A percentile compares a stretch with the other conserved stretches of the same genome.
phyloP scores from a whole-genome alignment of 1,140 invertebrate genomes.

The Cyphomyrmex costatus region DNA sequence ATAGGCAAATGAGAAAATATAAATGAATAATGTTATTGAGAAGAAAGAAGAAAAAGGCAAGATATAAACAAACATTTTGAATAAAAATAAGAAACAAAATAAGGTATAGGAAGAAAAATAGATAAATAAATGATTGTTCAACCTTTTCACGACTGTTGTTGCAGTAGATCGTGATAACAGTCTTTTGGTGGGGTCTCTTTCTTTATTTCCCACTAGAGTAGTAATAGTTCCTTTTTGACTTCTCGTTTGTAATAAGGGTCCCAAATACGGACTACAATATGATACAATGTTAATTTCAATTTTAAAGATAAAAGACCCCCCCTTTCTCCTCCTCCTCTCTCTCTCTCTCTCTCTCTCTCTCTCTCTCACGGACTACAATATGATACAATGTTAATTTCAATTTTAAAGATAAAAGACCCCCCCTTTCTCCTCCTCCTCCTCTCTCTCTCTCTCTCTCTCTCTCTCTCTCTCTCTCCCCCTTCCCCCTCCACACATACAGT shows the following conservation, averaged over 20 bases:
- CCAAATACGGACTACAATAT: constrained; percentile 83
- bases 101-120: neutral
- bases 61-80: constrained; percentile 29
- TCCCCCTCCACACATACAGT: no score
- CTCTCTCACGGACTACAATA: constrained; percentile 79
- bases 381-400: constrained; percentile 27
- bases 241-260: constrained; percentile 82
- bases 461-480: no score
- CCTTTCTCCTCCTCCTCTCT: no score
- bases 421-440: no score
- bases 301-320: neutral
- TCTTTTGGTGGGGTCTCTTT: constrained; percentile 81
- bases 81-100: constrained; percentile 13
- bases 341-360: no score
- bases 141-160: constrained; percentile 84
- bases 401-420: neutral
- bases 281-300: constrained; percentile 28
- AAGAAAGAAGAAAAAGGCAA: constrained; percentile 23
- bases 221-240: constrained; percentile 75
- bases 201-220: constrained; percentile 79
- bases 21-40: constrained; percentile 20
- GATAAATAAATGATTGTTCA: constrained; percentile 44
- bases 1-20: neutral
- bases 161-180: constrained; percentile 80
- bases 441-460: no score